A percentile compares a stretch with the other conserved stretches of the same genome.
Conservation (phyloP, 2,888 invertebrate genomes). For the Blomia tropicalis region DNA sequence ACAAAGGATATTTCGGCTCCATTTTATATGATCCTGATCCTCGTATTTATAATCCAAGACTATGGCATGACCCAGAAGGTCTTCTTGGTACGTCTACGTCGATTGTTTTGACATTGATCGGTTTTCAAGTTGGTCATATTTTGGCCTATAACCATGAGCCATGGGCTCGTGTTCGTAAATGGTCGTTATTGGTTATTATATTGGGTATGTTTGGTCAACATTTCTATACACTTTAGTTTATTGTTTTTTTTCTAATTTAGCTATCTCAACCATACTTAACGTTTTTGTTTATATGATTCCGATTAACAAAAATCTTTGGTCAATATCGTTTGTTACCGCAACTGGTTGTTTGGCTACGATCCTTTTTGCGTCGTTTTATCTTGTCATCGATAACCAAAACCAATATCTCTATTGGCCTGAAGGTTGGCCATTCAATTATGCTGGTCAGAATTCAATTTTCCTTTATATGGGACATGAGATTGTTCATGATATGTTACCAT, state of each 20-base stretch:
- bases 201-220: slow-evolving; percentile 36
- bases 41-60: slow-evolving; percentile 20
- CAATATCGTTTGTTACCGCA: slow-evolving; percentile 18
- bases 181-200: slow-evolving; percentile 41
- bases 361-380: slow-evolving; percentile 16
- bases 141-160: slow-evolving; percentile 44
- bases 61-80: slow-evolving; percentile 68
- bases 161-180: slow-evolving; percentile 49
- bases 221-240: too few species aligned
- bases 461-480: slow-evolving; percentile 72
- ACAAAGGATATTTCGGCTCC: slow-evolving; percentile 51
- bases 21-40: slow-evolving; percentile 10
- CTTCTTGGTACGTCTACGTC: slow-evolving; percentile 49
- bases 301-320: slow-evolving; percentile 89
- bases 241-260: slow-evolving; percentile 16
- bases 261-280: slow-evolving; percentile 38
- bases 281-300: slow-evolving; percentile 54
- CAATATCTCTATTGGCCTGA: slow-evolving; percentile 7
- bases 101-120: slow-evolving; percentile 38
- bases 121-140: slow-evolving; percentile 53
- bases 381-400: slow-evolving; percentile 18
- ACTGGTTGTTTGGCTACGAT: slow-evolving; percentile 15
- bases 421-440: slow-evolving; percentile 25
- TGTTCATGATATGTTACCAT: slow-evolving; percentile 59
- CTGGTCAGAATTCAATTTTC: slow-evolving; percentile 76